phyloP scores from a whole-genome alignment of 1,140 invertebrate species.

The Acyrthosiphon pisum region DNA sequence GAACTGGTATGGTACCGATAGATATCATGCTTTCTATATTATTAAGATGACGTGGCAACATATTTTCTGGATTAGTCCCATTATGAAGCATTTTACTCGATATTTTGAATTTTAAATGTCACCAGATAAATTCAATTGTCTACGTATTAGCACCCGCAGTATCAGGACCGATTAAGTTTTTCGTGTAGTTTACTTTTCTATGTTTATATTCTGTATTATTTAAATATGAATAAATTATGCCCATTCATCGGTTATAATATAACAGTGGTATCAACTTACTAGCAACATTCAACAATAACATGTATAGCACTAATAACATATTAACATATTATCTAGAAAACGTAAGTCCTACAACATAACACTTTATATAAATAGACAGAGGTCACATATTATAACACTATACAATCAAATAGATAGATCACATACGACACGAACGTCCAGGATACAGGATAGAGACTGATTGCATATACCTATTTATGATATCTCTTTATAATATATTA shows the following conservation, averaged over 20 bases:
- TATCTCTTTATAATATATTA: no score
- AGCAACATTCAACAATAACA: no score
- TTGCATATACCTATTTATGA: no score
- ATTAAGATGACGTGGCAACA: not conserved
- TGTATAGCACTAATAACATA: not conserved
- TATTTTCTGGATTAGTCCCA: not conserved
- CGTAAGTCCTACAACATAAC: not conserved
- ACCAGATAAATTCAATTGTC: not conserved
- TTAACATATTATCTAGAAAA: not conserved
- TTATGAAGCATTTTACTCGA: not conserved
- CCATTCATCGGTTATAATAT: not conserved
- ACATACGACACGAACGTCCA: no score
- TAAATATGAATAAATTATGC: not conserved
- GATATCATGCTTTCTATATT: no score
- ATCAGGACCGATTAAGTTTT: not conserved
- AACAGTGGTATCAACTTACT: not conserved
- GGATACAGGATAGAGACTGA: no score
- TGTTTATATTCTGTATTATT: not conserved
- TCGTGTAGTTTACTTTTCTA: not conserved
- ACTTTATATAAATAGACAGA: not conserved
- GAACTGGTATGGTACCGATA: not conserved
- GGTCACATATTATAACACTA: not conserved
- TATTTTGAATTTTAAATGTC: not conserved
- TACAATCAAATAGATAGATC: no score
- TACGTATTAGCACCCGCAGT: no score